A percentile compares a stretch with the other conserved stretches of the same genome.
phyloP scores from a whole-genome alignment of 1,140 invertebrate genomes.

The Halictus rubicundus region DNA sequence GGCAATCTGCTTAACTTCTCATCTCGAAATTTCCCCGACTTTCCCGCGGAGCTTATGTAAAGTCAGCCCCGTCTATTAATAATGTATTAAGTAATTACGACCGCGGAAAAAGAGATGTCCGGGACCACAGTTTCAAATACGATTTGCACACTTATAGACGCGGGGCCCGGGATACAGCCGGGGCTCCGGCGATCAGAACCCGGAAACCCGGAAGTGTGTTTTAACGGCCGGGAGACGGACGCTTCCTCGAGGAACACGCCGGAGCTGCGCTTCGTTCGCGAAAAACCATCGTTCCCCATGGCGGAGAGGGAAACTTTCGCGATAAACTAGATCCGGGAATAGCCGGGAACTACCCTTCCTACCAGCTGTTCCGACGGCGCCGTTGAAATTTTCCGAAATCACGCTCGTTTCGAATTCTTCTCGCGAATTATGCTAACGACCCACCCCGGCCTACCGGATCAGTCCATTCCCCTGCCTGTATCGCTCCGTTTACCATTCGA shows the following conservation, averaged over 20 bases:
- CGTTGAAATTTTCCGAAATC: conserved; percentile 24
- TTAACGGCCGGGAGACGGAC: neutral
- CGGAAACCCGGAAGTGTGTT: neutral
- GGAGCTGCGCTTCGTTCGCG: neutral
- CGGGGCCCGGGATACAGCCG: conserved; percentile 12
- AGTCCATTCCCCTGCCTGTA: no score
- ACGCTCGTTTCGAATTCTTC: neutral
- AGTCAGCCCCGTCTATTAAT: conserved; percentile 77
- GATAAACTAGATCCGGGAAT: conserved; percentile 17
- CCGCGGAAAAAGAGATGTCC: conserved; percentile 67
- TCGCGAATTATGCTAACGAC: conserved; percentile 10
- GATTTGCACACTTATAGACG: conserved; percentile 39
- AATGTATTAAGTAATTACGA: conserved; percentile 79
- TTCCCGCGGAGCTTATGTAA: conserved; percentile 74
- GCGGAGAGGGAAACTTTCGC: conserved; percentile 35
- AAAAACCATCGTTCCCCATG: conserved; percentile 5
- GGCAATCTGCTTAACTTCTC: conserved; percentile 77
- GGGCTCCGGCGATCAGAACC: no score
- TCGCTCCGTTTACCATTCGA: no score
- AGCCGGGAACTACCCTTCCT: conserved; percentile 5
- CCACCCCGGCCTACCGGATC: no score
- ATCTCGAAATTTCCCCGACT: conserved; percentile 72
- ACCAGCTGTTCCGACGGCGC: neutral
- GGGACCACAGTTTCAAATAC: conserved; percentile 39
- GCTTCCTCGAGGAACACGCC: neutral